A percentile compares a stretch with the other conserved stretches of the same genome.
Conservation (phyloP, 30 jellyfish, hydroid and myxozoan species). For the Chrysaora quinquecirrha region DNA sequence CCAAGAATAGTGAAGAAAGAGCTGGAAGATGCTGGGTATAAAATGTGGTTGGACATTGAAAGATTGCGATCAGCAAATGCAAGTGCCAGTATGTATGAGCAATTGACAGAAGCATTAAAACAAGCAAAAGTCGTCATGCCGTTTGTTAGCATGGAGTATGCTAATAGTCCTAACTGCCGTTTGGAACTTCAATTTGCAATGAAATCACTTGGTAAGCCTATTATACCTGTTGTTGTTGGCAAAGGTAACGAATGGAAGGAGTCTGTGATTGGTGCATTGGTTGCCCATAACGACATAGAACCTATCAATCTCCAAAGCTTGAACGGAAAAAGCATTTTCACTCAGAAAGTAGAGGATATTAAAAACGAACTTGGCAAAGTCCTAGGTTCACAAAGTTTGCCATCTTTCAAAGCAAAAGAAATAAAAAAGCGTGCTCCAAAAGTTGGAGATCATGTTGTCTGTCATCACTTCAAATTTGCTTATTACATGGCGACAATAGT, state of each 20-base stretch:
- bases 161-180: constrained; percentile 82
- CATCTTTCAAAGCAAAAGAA: not conserved
- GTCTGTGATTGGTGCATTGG: constrained; percentile 78
- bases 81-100: constrained; percentile 80
- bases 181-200: constrained; percentile 89
- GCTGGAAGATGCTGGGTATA: constrained; percentile 51
- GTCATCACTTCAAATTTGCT: constrained; percentile 68
- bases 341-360: constrained; percentile 18
- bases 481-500: constrained; percentile 86
- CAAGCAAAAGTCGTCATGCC: constrained; percentile 77
- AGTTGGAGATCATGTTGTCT: constrained; percentile 83
- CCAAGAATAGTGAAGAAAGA: constrained; percentile 70
- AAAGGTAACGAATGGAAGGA: constrained; percentile 65
- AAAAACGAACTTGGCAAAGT: constrained; percentile 2
- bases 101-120: constrained; percentile 64
- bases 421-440: constrained; percentile 53
- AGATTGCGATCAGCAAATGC: constrained; percentile 66
- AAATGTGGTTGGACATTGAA: constrained; percentile 79
- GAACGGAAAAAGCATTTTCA: not conserved
- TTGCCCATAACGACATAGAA: constrained; percentile 33
- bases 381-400: constrained; percentile 7
- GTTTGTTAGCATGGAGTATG: constrained; percentile 76
- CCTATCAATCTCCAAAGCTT: constrained; percentile 57
- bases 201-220: constrained; percentile 72
- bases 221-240: constrained; percentile 87